A percentile compares a stretch with the other conserved stretches of the same genome.
phyloP scores from a whole-genome alignment of 2,113 vertebrate species.

The Grallaria varia region DNA sequence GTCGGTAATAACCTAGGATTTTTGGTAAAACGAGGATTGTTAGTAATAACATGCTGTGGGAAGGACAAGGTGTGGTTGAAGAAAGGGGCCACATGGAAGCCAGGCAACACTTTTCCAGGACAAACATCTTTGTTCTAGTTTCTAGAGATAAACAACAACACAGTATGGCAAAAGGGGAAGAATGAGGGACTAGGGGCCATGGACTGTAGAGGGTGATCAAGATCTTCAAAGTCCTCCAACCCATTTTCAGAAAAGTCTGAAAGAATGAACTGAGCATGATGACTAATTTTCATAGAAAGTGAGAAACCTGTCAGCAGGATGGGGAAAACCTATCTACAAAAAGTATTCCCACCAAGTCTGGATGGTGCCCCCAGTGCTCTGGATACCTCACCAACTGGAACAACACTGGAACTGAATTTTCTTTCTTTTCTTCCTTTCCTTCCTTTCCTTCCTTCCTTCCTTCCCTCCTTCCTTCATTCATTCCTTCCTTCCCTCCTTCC shows the following conservation, averaged over 20 bases:
- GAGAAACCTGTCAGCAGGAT: background rate
- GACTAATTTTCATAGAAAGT: background rate
- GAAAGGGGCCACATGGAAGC: background rate
- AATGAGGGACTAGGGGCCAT: background rate
- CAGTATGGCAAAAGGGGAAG: background rate
- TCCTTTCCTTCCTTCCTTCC: background rate
- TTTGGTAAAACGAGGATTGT: background rate
- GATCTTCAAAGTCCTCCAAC: background rate
- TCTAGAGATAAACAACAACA: background rate
- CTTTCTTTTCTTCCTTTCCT: no score
- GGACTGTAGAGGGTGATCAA: background rate
- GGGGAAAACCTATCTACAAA: background rate
- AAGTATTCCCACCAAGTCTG: background rate
- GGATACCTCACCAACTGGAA: background rate
- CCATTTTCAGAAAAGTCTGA: no score
- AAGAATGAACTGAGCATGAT: background rate
- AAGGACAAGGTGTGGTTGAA: background rate
- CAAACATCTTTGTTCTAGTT: background rate
- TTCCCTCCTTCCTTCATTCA: background rate
- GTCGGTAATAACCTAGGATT: background rate
- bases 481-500: background rate
- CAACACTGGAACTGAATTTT: background rate
- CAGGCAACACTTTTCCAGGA: background rate
- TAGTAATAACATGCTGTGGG: fast-evolving
- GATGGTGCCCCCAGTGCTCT: no score